Conservation (phyloP, 2,113 vertebrate genomes). For the Nycticorax nycticorax region DNA sequence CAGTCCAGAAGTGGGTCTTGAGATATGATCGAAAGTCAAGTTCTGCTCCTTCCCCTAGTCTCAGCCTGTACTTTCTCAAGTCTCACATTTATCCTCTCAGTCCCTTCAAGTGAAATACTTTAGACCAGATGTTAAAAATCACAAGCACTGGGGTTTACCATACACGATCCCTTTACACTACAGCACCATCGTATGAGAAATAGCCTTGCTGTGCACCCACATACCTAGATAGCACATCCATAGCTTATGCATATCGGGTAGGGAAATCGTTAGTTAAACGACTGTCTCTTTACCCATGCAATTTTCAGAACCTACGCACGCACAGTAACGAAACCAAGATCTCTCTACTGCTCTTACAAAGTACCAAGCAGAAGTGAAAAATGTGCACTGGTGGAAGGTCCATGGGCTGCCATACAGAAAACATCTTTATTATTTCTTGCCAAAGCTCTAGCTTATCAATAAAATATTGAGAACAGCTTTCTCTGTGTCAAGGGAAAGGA, state of each 20-base stretch:
- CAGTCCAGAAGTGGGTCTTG: neutral
- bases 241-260: neutral
- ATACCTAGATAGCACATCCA: neutral
- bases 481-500: neutral
- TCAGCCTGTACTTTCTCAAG: neutral
- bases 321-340: neutral
- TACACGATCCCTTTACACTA: neutral
- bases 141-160: neutral
- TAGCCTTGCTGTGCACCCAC: neutral
- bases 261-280: neutral
- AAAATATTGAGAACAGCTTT: neutral
- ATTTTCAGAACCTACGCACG: neutral
- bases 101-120: neutral
- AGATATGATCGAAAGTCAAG: neutral
- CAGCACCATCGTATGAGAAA: neutral
- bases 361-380: neutral
- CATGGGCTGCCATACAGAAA: neutral
- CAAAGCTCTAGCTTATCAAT: neutral
- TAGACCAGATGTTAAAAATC: neutral
- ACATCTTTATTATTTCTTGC: neutral
- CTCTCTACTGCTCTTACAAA: neutral
- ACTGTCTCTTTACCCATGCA: neutral
- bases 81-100: neutral
- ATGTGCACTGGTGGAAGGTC: neutral
- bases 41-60: neutral